Conservation (phyloP, 2,797 vertebrate species). For the Silurus aristotelis region DNA sequence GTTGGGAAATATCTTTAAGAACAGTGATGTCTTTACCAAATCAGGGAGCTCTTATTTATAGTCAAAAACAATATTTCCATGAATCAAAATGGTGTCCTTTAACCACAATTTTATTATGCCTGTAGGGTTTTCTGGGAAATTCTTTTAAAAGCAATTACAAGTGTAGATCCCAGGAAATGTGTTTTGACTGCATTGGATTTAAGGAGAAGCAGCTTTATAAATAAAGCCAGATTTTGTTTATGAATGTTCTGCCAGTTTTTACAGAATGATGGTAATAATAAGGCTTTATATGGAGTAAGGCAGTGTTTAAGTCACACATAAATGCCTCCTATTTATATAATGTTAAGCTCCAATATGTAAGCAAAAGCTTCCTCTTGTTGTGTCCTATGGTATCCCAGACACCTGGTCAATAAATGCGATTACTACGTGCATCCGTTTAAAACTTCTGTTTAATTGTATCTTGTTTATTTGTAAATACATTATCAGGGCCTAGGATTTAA, state of each 20-base stretch:
- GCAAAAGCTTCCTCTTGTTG: neutral
- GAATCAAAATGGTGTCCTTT: neutral
- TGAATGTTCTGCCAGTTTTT: neutral
- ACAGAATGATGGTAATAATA: neutral
- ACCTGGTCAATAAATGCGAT: neutral
- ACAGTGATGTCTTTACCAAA: neutral
- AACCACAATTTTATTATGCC: neutral
- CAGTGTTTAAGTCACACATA: neutral
- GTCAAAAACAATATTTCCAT: neutral
- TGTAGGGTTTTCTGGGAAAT: neutral
- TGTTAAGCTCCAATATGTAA: neutral
- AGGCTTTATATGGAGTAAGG: neutral
- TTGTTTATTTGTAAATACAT: neutral
- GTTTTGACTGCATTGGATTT: no score
- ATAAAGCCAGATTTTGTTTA: neutral
- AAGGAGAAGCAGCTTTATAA: neutral
- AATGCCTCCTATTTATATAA: neutral
- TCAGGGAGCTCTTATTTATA: neutral
- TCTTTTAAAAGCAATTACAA: neutral
- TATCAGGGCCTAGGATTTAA: neutral
- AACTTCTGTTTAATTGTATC: neutral
- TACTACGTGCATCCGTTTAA: neutral
- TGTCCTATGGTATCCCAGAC: neutral
- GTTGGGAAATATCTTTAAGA: neutral
- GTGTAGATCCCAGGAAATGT: no score